Evolutionary conservation across 2,113 vertebrate genomes (phyloP).

Genomic region (Sapajus apella): DNA sequence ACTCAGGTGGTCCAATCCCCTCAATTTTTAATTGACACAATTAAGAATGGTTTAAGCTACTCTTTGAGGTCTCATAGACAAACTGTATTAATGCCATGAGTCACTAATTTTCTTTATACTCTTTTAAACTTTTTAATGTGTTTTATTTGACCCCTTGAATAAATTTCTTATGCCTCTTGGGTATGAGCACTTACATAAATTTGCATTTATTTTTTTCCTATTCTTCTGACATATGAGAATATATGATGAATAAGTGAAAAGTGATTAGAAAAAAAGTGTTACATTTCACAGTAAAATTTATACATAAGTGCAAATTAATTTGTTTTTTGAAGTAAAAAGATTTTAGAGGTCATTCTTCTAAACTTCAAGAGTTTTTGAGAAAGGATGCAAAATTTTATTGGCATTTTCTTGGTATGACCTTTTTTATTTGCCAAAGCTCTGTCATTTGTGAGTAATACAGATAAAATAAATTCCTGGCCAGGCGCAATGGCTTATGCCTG

Average conservation of each 20-base stretch:
- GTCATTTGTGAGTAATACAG: not conserved
- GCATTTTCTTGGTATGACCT: not conserved
- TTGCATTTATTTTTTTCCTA: not conserved
- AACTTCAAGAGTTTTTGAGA: conserved; percentile 15
- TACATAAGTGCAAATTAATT: not conserved
- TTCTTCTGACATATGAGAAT: not conserved
- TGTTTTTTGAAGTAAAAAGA: conserved; percentile 15
- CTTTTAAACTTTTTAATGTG: not conserved
- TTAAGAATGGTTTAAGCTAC: not conserved
- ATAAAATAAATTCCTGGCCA: not conserved
- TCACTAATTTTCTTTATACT: not conserved
- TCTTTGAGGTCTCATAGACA: not conserved
- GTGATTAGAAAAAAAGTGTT: not conserved
- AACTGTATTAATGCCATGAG: not conserved
- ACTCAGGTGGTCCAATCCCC: not conserved
- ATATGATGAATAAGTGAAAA: not conserved
- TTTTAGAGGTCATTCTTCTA: not conserved
- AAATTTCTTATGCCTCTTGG: not conserved
- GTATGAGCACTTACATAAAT: not conserved
- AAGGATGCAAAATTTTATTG: conserved; percentile 17
- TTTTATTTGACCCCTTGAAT: conserved; percentile 1
- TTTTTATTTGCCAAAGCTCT: not conserved
- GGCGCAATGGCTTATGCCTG: no score
- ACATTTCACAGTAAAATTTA: not conserved
- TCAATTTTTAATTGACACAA: not conserved